Base-by-base conservation (phyloP, 2,888 invertebrate species). In the Zootermopsis nevadensis region DNA sequence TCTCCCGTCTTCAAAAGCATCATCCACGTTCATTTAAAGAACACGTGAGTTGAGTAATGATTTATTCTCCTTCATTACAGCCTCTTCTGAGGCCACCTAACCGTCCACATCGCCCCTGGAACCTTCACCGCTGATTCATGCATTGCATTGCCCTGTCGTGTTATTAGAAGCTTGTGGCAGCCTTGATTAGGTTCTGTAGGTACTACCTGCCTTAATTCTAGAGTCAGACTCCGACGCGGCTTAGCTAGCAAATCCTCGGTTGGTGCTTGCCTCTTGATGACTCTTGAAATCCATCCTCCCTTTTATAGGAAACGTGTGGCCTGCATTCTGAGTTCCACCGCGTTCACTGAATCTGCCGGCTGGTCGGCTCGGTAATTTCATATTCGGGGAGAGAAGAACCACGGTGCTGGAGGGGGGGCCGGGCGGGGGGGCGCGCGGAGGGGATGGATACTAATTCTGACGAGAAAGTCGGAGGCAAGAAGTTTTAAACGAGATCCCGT, bases 101-200 rank as follows among this genome's bases (percentile, higher is more conserved):
- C 35, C 1, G 69, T 33, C 69, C 27, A 33, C 12, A 31, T 12
- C 7, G 22, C 2, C 42, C 22, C 38, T 35, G 38, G n/a, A 35
- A 31, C 42, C 42, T 35, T n/a, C 22, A 6, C 38, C 10, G 31
- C 74, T 74, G 38, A 74, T 74, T 74, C 38, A 74, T 74, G 74
- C 38, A 74, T 42, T 42, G 8, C 42, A n/a, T 8, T 74, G 74
- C 38, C 6, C 74, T 74, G 74, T 42, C 74, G 24, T 42, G 74
- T 74, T 74, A 74, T 74, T 74, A 74, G 74, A 74, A 42, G 74
- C 74, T 74, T 74, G n/a, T 42, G 74, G 74, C 38, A 38, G 42
- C 38, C 74, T 74, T 74, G 74, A 38, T 38, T 74, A 74, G 74
- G 74, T 74, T 74, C 38, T 42, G 35, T 35, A 24, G 0, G 33